These are phyloP conservation scores for Molanna angustata DNA, from an alignment of 2,888 invertebrate species.

Conservation along the genomic window DNA sequence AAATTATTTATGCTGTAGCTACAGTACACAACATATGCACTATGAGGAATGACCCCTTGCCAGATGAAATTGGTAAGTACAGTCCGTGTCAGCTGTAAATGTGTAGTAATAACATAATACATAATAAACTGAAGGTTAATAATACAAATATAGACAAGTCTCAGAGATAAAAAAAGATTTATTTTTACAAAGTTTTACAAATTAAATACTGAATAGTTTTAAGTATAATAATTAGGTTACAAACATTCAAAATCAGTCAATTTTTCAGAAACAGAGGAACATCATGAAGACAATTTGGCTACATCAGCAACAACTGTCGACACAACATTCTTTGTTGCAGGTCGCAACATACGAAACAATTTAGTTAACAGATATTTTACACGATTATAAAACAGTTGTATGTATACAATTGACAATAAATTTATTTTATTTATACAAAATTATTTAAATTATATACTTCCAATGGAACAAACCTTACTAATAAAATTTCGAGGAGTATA, in stretches of 20 bases:
- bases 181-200: conserved; percentile 1
- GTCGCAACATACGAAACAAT: not conserved
- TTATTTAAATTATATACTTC: no score
- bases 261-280: conserved; percentile 3
- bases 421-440: no score
- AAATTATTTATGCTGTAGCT: conserved; percentile 4
- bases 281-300: not conserved
- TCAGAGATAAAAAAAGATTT: not conserved
- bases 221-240: not conserved
- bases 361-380: not conserved
- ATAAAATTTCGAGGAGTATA: no score
- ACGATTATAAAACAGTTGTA: no score
- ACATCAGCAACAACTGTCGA: not conserved
- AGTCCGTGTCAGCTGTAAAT: no score
- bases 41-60: conserved; percentile 2
- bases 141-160: not conserved
- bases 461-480: no score
- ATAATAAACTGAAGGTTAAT: not conserved
- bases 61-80: conserved; percentile 3
- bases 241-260: not conserved
- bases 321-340: conserved; percentile 1
- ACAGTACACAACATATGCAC: not conserved
- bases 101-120: not conserved
- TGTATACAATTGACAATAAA: no score
- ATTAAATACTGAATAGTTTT: not conserved